These are phyloP conservation scores for Solen grandis DNA, from an alignment of 1,140 invertebrate genomes.

Conservation along the genomic window DNA sequence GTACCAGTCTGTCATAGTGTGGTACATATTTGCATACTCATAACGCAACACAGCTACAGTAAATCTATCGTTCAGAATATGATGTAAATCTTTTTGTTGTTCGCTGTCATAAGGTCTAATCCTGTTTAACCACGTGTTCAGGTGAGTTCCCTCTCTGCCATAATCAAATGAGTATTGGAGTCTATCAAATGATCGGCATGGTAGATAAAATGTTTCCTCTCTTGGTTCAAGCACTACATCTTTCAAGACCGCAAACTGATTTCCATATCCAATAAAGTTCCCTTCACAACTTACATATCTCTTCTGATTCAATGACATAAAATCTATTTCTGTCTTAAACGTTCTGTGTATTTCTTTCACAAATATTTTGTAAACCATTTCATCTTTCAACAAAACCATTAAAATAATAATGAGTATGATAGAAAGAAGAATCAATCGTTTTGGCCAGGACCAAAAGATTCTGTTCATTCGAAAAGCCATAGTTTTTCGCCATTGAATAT, in stretches of 20 bases:
- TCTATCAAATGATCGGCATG: background rate
- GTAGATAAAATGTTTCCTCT: slow-evolving; percentile 26
- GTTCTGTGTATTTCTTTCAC: background rate
- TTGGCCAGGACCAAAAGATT: too few relatives aligned
- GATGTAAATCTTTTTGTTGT: background rate
- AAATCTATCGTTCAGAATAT: slow-evolving; percentile 40
- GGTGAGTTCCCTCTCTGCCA: slow-evolving; percentile 43
- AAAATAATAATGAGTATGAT: background rate
- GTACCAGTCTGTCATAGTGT: slow-evolving; percentile 79
- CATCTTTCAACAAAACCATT: background rate
- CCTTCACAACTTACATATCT: slow-evolving; percentile 26
- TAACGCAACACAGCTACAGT: slow-evolving; percentile 70
- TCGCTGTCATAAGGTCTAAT: background rate
- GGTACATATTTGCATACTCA: slow-evolving; percentile 79
- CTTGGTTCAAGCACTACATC: slow-evolving; percentile 18
- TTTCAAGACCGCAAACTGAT: slow-evolving; percentile 39
- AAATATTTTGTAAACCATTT: slow-evolving; percentile 11
- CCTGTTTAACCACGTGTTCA: slow-evolving; percentile 31
- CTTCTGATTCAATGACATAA: background rate
- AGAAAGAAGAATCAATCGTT: too few relatives aligned
- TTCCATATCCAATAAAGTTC: slow-evolving; percentile 14
- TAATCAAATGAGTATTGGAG: slow-evolving; percentile 32
- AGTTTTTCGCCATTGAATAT: too few relatives aligned
- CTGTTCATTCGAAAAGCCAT: too few relatives aligned
- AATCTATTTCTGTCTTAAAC: background rate